Base-by-base conservation (phyloP, 2,113 vertebrate genomes). In the Ancistrus triradiatus region DNA sequence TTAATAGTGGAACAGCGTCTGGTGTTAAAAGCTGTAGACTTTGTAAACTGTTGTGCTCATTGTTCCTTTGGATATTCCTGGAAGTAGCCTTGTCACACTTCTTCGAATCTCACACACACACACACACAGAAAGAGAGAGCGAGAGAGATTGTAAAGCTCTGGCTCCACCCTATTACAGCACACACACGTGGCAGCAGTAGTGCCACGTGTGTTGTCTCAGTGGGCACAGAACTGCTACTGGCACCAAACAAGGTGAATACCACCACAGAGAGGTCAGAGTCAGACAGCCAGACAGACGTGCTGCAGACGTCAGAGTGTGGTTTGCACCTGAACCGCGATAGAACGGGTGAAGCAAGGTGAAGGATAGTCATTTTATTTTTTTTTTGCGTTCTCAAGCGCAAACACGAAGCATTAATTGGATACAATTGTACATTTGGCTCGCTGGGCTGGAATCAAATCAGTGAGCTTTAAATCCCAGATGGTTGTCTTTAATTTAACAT, bases 131-230 rank as follows among this genome's bases (percentile, higher is more conserved):
- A 44, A 59, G 13, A 59, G 51, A 42, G 27, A 57, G 11, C 27
- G 24, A 24, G 43, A 42, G 55, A 44, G 14, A 43, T 19, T 62
- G 59, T 73, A 57, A 68, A 63, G 21, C 24, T 51, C 37, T 72
- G 58, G 70, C 70, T 68, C 35, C 19, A 43, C 18, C 48, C 38
- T 52, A 2, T 17, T 24, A 21, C 18, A 59, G 58, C 17, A 14
- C 43, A 59, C 57, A 47, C 58, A 60, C 58, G 27, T 60, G 58
- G 55, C 64, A 68, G 59, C 18, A 63, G 59, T 50, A 24, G 28
- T 59, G 70, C 70, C 70, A 73, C 65, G 65, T 73, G 64, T 73
- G 52, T 63, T 59, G 27, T 52, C 28, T 59, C 7, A 46, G 47
- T 52, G 14, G 46, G 38, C 31, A 10, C 37, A 47, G 24, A 15